A percentile compares a stretch with the other conserved stretches of the same genome.
Evolutionary conservation across 2,797 vertebrate species (phyloP).

Genomic region (Spheniscus humboldti): DNA sequence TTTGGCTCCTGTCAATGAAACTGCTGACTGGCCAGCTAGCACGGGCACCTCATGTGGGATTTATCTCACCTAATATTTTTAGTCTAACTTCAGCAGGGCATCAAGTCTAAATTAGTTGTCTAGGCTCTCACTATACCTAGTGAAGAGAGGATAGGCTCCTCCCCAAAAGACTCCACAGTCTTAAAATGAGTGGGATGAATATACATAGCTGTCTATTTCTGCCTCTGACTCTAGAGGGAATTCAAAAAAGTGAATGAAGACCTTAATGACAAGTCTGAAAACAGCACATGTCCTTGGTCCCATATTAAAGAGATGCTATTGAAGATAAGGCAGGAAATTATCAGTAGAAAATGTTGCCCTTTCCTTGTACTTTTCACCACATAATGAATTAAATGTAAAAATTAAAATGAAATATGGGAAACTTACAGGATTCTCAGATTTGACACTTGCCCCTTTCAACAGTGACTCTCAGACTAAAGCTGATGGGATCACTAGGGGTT

Average conservation of each 20-base stretch:
- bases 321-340: conserved; percentile 52
- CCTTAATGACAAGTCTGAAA: neutral
- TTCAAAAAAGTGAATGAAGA: neutral
- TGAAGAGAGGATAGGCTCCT: neutral
- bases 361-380: conserved; percentile 32
- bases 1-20: neutral
- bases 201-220: neutral
- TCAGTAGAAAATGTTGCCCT: conserved; percentile 35
- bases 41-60: neutral
- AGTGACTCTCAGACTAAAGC: neutral
- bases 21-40: neutral
- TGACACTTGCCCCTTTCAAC: neutral
- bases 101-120: neutral
- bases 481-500: neutral
- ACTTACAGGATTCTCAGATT: neutral
- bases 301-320: neutral
- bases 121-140: neutral
- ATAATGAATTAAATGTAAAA: conserved; percentile 48
- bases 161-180: neutral
- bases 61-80: neutral
- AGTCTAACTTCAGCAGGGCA: neutral
- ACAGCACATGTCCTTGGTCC: neutral
- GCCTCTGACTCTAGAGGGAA: neutral
- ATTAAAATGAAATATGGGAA: conserved; percentile 35
- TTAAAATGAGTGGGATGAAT: neutral